A percentile compares a stretch with the other conserved stretches of the same genome.
Evolutionary conservation across 2,113 vertebrate genomes (phyloP).

Genomic region (Casuarius casuarius): DNA sequence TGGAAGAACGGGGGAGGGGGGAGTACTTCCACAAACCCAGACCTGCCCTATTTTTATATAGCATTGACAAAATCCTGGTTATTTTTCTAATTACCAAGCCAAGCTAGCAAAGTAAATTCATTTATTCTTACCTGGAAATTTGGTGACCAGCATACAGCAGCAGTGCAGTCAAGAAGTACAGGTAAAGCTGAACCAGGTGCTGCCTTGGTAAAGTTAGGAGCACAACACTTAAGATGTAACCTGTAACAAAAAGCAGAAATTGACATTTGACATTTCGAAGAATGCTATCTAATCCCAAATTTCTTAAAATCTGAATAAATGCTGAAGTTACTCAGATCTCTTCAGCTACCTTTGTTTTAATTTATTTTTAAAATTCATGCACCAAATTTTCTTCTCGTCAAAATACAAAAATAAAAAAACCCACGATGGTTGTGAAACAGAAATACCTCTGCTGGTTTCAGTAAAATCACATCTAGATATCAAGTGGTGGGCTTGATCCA

Average conservation of each 20-base stretch:
- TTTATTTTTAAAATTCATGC: neutral
- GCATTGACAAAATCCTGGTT: neutral
- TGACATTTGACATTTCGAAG: neutral
- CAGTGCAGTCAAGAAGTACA: constrained; percentile 93
- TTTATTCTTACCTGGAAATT: constrained; percentile 89
- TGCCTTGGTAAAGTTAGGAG: constrained; percentile 95
- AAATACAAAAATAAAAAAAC: neutral
- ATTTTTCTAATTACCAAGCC: neutral
- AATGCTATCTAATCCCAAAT: neutral
- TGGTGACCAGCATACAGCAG: constrained; percentile 97
- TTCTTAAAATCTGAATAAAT: neutral
- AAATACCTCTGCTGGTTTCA: neutral
- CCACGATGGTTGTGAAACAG: neutral
- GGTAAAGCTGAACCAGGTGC: constrained; percentile 95
- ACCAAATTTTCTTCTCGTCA: neutral
- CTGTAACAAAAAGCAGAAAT: constrained; percentile 76
- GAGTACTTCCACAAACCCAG: neutral
- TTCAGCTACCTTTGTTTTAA: neutral
- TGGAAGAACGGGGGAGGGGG: neutral
- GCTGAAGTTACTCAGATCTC: neutral
- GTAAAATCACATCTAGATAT: neutral
- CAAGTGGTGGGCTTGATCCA: neutral
- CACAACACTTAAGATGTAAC: constrained; percentile 96
- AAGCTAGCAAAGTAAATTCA: neutral
- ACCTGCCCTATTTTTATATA: neutral